These are phyloP conservation scores for Corbicula japonica DNA, from an alignment of 2,888 invertebrate species.

Conservation along the genomic window DNA sequence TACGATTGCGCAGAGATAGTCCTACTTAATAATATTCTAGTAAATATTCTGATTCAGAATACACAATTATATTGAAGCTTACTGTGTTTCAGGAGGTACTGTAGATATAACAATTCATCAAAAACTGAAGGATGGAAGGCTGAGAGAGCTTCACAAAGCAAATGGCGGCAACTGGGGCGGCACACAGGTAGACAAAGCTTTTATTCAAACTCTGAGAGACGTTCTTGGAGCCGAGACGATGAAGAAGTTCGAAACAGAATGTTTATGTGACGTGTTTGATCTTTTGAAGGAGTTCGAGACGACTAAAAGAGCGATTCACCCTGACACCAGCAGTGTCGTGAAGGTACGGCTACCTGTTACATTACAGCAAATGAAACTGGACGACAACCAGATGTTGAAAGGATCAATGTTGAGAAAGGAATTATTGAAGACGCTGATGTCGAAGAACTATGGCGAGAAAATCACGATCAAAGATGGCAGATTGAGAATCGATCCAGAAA, in stretches of 20 bases:
- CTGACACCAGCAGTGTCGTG: not conserved
- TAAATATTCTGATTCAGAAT: not conserved
- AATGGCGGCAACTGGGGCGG: conserved; percentile 61
- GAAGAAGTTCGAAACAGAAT: conserved; percentile 41
- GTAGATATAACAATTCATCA: conserved; percentile 61
- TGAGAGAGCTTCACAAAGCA: conserved; percentile 56
- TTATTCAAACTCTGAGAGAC: conserved; percentile 36
- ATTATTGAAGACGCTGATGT: conserved; percentile 35
- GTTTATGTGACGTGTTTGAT: conserved; percentile 45
- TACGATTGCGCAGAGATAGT: not conserved
- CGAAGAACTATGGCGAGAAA: conserved; percentile 18
- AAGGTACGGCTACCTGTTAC: conserved; percentile 20
- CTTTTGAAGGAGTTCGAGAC: conserved; percentile 60
- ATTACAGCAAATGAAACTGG: conserved; percentile 23
- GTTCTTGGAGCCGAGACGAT: conserved; percentile 49
- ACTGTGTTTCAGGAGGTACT: conserved; percentile 48
- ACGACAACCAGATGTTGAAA: conserved; percentile 23
- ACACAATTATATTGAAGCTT: not conserved
- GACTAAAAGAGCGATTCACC: conserved; percentile 37
- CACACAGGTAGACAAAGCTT: conserved; percentile 47
- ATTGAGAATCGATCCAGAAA: conserved; percentile 31
- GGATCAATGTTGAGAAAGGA: not conserved
- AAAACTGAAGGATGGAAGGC: conserved; percentile 35
- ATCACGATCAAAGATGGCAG: conserved; percentile 35
- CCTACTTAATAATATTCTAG: not conserved